phyloP scores from a whole-genome alignment of 2,113 vertebrate genomes.

The Argyrosomus japonicus region DNA sequence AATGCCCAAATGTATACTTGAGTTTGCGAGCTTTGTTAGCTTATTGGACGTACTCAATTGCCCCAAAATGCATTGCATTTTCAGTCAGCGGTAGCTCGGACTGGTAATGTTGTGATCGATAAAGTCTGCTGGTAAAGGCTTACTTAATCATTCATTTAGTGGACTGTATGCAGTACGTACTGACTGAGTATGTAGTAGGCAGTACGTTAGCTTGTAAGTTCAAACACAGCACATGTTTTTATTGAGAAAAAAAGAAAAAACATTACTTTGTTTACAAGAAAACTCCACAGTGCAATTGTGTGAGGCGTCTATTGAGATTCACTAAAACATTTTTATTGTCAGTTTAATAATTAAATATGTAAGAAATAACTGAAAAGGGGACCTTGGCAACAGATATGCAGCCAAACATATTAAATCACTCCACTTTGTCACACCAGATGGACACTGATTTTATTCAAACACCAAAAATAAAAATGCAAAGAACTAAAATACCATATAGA shows the following conservation, averaged over 20 bases:
- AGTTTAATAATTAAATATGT: background rate
- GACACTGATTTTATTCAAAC: background rate
- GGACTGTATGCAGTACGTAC: too few relatives aligned
- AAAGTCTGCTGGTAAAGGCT: too few relatives aligned
- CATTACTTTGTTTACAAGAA: background rate
- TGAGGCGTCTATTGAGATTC: background rate
- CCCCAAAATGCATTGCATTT: too few relatives aligned
- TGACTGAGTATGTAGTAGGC: too few relatives aligned
- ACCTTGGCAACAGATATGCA: background rate
- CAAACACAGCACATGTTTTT: background rate
- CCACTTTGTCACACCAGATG: background rate
- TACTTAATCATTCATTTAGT: too few relatives aligned
- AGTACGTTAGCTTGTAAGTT: too few relatives aligned
- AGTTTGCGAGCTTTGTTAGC: too few relatives aligned
- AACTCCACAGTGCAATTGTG: background rate
- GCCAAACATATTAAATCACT: background rate
- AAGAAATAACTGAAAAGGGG: background rate
- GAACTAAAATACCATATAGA: background rate
- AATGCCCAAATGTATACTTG: too few relatives aligned
- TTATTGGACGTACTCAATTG: too few relatives aligned
- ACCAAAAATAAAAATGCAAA: background rate
- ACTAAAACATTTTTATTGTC: background rate
- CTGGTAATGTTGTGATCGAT: too few relatives aligned
- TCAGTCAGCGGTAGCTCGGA: too few relatives aligned
- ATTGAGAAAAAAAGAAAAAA: background rate